Evolutionary conservation across 2,888 invertebrate species (phyloP), one percentile per base, ranked within the genome.

Genomic region (Rhamnusium bicolor): DNA sequence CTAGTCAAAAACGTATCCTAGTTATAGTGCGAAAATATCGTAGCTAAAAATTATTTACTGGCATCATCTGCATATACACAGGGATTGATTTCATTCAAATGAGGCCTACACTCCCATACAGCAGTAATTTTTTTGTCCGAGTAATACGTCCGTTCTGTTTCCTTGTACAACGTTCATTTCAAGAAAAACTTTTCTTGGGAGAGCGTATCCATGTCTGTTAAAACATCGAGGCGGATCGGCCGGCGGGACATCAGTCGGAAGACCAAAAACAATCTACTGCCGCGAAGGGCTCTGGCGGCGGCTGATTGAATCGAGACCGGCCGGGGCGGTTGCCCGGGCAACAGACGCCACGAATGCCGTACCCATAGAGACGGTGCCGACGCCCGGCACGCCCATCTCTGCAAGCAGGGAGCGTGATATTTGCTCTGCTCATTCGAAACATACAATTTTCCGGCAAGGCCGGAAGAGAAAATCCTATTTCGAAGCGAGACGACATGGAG

Each of bases 221-320:
- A 12, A 12, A 51, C 19, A 19, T 51, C 51, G 51, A 51, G 51
- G 8, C 16, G 51, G 18, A 18, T 18, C 51, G n/a, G 3, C 58
- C 58, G 7, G 46, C 16, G 19, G 61, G 46, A 21, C 61, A n/a
- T 3, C 51, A 51, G 51, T 32, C 47, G 18, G 21, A 56, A 46
- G 40, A 32, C 56, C 24, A 21, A 67, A 67, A 67, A 56, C 56
- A 56, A 46, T 56, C 40, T 46, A 51, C 29, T 51, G 53, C 51
- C 51, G 27, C 56, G 61, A 61, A 61, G 7, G 18, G 32, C 46
- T 32, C 29, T n/a, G 61, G 18, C 32, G 74, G 74, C 77, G 84
- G 84, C 86, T 87, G 88, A 87, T 88, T 82, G 84, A 83, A 83
- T 81, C 88, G 86, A 40, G 87, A 80, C 76, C 78, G 80, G 81